Conservation (phyloP, 1,140 invertebrate species). For the Drosophila obscura region DNA sequence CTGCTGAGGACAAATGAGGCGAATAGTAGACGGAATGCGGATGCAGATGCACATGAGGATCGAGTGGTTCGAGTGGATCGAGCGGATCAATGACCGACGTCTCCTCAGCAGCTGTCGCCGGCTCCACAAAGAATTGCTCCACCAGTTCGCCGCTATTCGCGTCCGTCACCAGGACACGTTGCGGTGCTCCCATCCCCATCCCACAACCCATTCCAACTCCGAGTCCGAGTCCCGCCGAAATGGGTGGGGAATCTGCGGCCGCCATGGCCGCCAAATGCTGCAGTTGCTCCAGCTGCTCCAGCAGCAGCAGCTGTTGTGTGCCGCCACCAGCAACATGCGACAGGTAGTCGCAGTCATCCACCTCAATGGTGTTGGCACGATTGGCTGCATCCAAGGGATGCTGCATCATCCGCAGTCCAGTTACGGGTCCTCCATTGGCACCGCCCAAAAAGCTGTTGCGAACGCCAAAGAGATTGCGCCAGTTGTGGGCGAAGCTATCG, state of each 20-base stretch:
- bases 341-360: slow-evolving; percentile 79
- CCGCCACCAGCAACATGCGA: slow-evolving; percentile 31
- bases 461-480: slow-evolving; percentile 72
- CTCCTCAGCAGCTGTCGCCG: slow-evolving; percentile 64
- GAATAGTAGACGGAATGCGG: slow-evolving; percentile 60
- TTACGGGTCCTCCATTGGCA: slow-evolving; percentile 46
- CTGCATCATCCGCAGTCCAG: slow-evolving; percentile 42
- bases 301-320: slow-evolving; percentile 68
- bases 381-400: slow-evolving; percentile 63
- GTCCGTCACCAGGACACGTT: slow-evolving; percentile 70
- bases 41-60: slow-evolving; percentile 67
- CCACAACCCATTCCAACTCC: no score
- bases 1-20: slow-evolving; percentile 54
- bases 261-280: slow-evolving; percentile 74
- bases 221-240: slow-evolving; percentile 48
- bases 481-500: slow-evolving; percentile 76
- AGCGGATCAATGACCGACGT: slow-evolving; percentile 23
- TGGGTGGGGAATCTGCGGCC: slow-evolving; percentile 76
- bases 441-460: slow-evolving; percentile 51
- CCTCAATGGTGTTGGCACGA: slow-evolving; percentile 81
- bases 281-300: slow-evolving; percentile 78
- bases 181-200: slow-evolving; percentile 47
- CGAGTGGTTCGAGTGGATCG: slow-evolving; percentile 53
- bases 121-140: slow-evolving; percentile 75
- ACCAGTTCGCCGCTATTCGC: slow-evolving; percentile 68